Percentiles rank a stretch among this genome's conserved stretches.
Conservation (phyloP, 23 tunicate genomes). For the Botrylloides violaceus region DNA sequence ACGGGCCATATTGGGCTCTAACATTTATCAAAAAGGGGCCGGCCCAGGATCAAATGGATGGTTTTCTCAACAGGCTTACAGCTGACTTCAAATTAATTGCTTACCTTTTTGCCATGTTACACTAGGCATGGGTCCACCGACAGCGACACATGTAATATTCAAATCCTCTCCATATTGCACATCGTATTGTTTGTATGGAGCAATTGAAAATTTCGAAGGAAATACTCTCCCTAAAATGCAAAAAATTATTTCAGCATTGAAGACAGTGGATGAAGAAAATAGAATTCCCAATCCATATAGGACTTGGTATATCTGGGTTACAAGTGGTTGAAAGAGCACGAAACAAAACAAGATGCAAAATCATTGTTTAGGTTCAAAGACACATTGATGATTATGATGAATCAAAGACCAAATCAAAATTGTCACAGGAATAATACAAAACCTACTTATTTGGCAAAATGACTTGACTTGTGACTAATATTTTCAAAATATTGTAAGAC, state of each 20-base stretch:
- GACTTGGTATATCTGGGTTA: no score
- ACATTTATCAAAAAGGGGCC: not conserved
- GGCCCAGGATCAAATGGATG: not conserved
- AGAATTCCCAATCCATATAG: no score
- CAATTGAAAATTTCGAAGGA: slow-evolving; percentile 46
- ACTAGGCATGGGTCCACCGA: slow-evolving; percentile 82
- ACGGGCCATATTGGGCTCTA: not conserved
- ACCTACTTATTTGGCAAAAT: no score
- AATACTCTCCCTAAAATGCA: slow-evolving; percentile 34
- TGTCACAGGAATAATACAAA: no score
- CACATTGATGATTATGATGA: no score
- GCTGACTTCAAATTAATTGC: no score
- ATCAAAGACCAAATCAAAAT: no score
- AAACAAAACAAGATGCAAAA: not conserved
- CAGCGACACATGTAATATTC: slow-evolving; percentile 84
- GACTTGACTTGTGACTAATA: no score
- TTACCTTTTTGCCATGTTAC: slow-evolving; percentile 85
- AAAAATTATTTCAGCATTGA: no score
- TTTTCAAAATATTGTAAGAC: no score
- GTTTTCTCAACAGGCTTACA: not conserved
- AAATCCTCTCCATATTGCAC: slow-evolving; percentile 31
- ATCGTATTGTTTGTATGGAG: slow-evolving; percentile 58
- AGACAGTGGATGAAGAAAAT: no score
- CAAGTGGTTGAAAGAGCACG: not conserved
- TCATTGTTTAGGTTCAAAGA: no score